Evolutionary conservation across 2,797 vertebrate genomes (phyloP).

Genomic region (Erpetoichthys calabaricus): DNA sequence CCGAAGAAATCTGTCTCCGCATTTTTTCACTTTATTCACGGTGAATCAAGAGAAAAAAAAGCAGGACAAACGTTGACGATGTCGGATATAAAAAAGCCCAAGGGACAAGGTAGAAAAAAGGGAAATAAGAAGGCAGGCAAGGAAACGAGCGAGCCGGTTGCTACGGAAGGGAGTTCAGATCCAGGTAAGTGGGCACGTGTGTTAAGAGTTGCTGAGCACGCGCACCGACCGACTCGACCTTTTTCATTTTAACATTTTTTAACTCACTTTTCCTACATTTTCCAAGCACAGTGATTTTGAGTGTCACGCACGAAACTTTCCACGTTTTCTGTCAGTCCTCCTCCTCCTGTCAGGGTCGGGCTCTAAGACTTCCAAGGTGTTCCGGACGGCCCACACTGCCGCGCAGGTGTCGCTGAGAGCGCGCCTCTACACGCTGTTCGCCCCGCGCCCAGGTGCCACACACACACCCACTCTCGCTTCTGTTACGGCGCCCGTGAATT

Average conservation of each 20-base stretch:
- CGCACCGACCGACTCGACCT: not conserved
- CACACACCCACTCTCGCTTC: too few relatives aligned
- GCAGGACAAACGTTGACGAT: conserved; percentile 11
- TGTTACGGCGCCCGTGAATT: too few relatives aligned
- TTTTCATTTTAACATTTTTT: not conserved
- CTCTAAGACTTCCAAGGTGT: too few relatives aligned
- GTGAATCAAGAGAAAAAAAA: too few relatives aligned
- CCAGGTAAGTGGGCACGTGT: conserved; percentile 1
- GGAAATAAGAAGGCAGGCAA: conserved; percentile 16
- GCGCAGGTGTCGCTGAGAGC: too few relatives aligned
- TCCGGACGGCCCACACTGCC: too few relatives aligned
- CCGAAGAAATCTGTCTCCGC: too few relatives aligned
- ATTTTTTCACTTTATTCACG: too few relatives aligned
- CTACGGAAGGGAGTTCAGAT: conserved; percentile 1
- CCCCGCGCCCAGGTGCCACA: too few relatives aligned
- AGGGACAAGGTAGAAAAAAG: conserved; percentile 9
- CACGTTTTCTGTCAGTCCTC: too few relatives aligned
- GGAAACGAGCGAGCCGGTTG: conserved; percentile 11
- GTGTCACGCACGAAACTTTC: not conserved
- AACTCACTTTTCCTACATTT: not conserved
- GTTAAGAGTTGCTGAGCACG: not conserved
- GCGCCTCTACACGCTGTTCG: too few relatives aligned
- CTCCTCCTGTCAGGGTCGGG: too few relatives aligned
- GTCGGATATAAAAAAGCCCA: conserved; percentile 18
- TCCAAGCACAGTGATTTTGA: not conserved